Base-by-base conservation (phyloP, 2,797 vertebrate genomes). In the Novumbra hubbsi region DNA sequence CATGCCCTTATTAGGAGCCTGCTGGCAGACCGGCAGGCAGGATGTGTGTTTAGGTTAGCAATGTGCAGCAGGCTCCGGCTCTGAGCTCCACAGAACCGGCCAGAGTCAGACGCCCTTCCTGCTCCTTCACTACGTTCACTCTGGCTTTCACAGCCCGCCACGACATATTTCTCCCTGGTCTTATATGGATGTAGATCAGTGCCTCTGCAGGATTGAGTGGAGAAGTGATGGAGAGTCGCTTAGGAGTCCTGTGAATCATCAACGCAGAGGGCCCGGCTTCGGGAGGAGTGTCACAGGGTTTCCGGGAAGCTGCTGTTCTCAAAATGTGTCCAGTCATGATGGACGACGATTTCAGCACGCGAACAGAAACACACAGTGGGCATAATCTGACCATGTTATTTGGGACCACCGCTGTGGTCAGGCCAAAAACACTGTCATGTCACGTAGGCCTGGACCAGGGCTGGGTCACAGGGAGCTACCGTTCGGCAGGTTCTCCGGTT, bases 1-100 rank as follows among this genome's bases (percentile, higher is more conserved):
- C 16, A 62, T 80, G 79, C 70, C 78, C 86, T 83, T 81, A 85
- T 86, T 77, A 78, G 77, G 79, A 87, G 86, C 88, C 86, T n/a
- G 80, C 41, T 62, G 32, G 55, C 30, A 34, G 2, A n/a, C 34
- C 34, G 5, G 34, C 50, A 57, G n/a, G 55, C 55, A 60, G 55
- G 55, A 21, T 9, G 55, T 27, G 55, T 60, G 55, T 60, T 60
- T 60, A 60, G 55, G 55, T 60, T 60, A 27, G 55, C 21, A 60
- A 24, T 60, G 55, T 60, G 55, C 55, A 21, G 7, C 52, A 57
- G n/a, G 52, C 52, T 60, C n/a, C 55, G 24, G 55, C 9, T 60
- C 55, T 27, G 55, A 57, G 55, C 55, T 60, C 21, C 55, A 60
- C 55, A 60, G 9, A 60, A 12, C 21, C 21, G 24, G 55, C 55